Percentiles rank a stretch among this genome's conserved stretches.
phyloP scores from a whole-genome alignment of 2,797 vertebrate genomes.

The Oophaga sylvatica region DNA sequence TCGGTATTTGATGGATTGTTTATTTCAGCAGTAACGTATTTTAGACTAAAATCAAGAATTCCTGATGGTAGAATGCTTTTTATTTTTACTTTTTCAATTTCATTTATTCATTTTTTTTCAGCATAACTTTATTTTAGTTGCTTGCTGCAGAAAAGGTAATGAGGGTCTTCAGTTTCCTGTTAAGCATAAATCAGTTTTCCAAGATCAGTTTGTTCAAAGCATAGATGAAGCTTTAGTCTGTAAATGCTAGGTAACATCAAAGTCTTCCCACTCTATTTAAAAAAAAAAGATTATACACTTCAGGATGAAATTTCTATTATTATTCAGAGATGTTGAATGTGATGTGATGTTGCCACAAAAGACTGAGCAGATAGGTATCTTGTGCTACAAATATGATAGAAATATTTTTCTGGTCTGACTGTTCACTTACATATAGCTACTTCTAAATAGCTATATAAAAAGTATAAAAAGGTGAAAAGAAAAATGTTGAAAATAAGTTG shows the following conservation, averaged over 20 bases:
- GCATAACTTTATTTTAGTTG: neutral
- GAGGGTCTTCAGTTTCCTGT: constrained; percentile 36
- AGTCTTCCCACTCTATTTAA: constrained; percentile 23
- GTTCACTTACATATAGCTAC: neutral
- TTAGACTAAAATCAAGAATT: constrained; percentile 1
- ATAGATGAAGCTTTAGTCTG: constrained; percentile 31
- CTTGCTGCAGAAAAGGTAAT: constrained; percentile 37
- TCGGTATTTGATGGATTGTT: neutral
- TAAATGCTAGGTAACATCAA: constrained; percentile 47
- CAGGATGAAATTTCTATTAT: constrained; percentile 41
- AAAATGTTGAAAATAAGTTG: neutral
- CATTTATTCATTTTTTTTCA: neutral
- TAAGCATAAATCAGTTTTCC: constrained; percentile 49
- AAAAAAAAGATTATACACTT: constrained; percentile 40
- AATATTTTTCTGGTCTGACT: constrained; percentile 19
- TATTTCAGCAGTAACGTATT: neutral
- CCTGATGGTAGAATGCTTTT: neutral
- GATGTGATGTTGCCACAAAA: constrained; percentile 26
- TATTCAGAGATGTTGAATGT: constrained; percentile 12
- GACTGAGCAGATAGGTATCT: constrained; percentile 29
- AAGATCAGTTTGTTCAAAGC: constrained; percentile 48
- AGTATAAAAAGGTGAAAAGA: neutral
- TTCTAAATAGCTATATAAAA: constrained; percentile 18
- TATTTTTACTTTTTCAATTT: neutral
- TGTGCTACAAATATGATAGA: constrained; percentile 27